Percentiles rank a stretch among this genome's conserved stretches.
Evolutionary conservation across 2,888 invertebrate genomes (phyloP).

Genomic region (Metallyticus violacea): DNA sequence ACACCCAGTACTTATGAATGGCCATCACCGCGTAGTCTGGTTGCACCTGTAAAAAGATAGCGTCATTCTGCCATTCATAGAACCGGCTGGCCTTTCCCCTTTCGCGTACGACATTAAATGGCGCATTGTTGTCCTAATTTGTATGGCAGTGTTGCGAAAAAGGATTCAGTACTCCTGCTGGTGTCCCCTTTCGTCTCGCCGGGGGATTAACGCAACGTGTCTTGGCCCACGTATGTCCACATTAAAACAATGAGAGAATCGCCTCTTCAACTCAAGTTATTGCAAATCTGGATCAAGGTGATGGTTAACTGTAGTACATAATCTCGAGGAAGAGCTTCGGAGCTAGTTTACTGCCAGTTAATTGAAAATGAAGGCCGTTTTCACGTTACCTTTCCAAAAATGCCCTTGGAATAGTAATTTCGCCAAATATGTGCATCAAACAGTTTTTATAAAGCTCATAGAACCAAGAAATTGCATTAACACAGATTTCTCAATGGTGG

Average conservation of each 20-base stretch:
- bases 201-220: not conserved
- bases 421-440: too few species aligned
- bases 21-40: not conserved
- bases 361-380: not conserved
- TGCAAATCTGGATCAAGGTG: not conserved
- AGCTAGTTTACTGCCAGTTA: not conserved
- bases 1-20: not conserved
- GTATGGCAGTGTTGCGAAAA: not conserved
- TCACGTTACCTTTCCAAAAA: not conserved
- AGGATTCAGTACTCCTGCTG: not conserved
- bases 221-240: not conserved
- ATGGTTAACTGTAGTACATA: too few species aligned
- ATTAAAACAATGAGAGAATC: not conserved
- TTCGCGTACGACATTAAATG: not conserved
- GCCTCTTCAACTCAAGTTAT: not conserved
- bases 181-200: not conserved
- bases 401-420: too few species aligned
- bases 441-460: too few species aligned
- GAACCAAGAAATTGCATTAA: too few species aligned
- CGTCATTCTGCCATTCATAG: not conserved
- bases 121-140: not conserved
- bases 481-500: too few species aligned
- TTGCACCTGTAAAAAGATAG: not conserved
- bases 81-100: not conserved
- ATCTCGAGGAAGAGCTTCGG: not conserved